Evolutionary conservation across 1,140 invertebrate genomes (phyloP).

Genomic region (Cylas formicarius): DNA sequence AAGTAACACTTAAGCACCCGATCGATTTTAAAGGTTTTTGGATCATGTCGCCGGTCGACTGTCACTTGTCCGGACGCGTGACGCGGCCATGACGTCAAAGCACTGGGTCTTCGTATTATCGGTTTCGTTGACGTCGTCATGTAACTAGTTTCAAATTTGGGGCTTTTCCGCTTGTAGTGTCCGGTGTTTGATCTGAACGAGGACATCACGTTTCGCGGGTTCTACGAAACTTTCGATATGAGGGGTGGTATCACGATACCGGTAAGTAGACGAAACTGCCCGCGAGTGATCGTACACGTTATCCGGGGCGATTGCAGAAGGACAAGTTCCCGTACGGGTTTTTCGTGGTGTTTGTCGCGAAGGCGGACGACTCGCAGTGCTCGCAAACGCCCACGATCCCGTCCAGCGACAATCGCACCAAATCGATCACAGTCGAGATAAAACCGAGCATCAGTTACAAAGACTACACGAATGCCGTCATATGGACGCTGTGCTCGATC

Average conservation of each 20-base stretch:
- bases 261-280: too few species aligned
- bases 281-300: too few species aligned
- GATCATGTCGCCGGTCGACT: too few species aligned
- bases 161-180: slow-evolving; percentile 50
- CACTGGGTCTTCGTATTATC: too few species aligned
- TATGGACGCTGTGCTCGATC: slow-evolving; percentile 43
- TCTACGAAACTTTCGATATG: slow-evolving; percentile 64
- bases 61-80: too few species aligned
- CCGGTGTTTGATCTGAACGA: slow-evolving; percentile 67
- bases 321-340: slow-evolving; percentile 63
- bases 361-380: slow-evolving; percentile 68
- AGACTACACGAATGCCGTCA: slow-evolving; percentile 57
- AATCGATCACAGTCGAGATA: slow-evolving; percentile 50
- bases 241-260: slow-evolving; percentile 63
- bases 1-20: too few species aligned
- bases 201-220: slow-evolving; percentile 62
- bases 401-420: slow-evolving; percentile 40
- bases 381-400: slow-evolving; percentile 37
- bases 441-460: slow-evolving; percentile 51
- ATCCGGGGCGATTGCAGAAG: too few species aligned
- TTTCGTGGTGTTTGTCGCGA: slow-evolving; percentile 75
- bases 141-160: slow-evolving; percentile 3
- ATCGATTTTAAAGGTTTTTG: too few species aligned
- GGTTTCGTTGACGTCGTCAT: too few species aligned
- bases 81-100: too few species aligned